Conservation (phyloP, 2,888 invertebrate species). For the Lomographa bimaculata region DNA sequence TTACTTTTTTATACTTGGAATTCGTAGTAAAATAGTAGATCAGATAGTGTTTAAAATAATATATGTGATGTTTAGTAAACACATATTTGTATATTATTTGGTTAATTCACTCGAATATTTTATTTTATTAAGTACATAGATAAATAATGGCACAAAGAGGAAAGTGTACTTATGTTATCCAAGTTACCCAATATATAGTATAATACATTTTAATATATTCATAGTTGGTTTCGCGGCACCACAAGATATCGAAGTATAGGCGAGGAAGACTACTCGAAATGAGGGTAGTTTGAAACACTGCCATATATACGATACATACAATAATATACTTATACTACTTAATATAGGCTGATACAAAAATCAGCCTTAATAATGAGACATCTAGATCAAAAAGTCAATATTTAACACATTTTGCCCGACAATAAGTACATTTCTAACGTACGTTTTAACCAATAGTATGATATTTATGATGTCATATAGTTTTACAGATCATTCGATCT, state of each 20-base stretch:
- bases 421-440: conserved; percentile 18
- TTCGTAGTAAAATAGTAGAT: too few relatives aligned
- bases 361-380: conserved; percentile 34
- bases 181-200: too few relatives aligned
- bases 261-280: conserved; percentile 26
- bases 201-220: too few relatives aligned
- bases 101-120: too few relatives aligned
- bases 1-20: too few relatives aligned
- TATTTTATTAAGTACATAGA: conserved; percentile 57
- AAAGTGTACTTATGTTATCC: conserved; percentile 34
- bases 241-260: neutral
- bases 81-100: too few relatives aligned
- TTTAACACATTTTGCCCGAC: conserved; percentile 12
- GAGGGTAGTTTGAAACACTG: conserved; percentile 18
- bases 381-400: conserved; percentile 21
- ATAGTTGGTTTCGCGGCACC: too few relatives aligned
- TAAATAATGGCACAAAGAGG: conserved; percentile 58
- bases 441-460: neutral
- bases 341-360: conserved; percentile 28
- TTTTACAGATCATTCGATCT: conserved; percentile 9
- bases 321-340: conserved; percentile 19
- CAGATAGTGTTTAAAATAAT: too few relatives aligned
- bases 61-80: too few relatives aligned
- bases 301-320: conserved; percentile 15
- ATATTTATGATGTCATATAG: conserved; percentile 2